These are phyloP conservation scores for Lytechinus variegatus DNA, from an alignment of 35 echinoderm and acorn worm genomes.

Conservation along the genomic window DNA sequence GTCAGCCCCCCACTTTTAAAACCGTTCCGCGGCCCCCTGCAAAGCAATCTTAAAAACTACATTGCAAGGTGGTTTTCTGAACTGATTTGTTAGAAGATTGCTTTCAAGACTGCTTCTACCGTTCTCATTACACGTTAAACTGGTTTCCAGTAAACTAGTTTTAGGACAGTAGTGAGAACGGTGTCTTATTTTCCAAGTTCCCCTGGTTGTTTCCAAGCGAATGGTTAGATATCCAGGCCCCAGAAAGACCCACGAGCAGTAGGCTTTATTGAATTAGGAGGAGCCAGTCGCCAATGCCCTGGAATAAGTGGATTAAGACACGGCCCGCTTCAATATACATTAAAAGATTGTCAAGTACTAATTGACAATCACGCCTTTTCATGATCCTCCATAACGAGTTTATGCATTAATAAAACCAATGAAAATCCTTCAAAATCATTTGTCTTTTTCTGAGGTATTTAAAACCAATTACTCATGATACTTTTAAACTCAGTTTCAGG, in stretches of 20 bases:
- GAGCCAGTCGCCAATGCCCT: background rate
- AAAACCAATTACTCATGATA: background rate
- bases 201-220: background rate
- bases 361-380: background rate
- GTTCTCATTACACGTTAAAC: no score
- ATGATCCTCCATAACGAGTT: conserved; percentile 10
- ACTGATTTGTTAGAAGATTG: no score
- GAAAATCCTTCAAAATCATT: background rate
- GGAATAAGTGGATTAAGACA: conserved; percentile 42
- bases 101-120: no score
- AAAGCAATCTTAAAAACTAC: no score
- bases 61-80: no score
- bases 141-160: no score
- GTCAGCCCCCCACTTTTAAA: no score
- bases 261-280: background rate
- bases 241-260: background rate
- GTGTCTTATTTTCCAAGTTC: background rate
- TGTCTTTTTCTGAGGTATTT: background rate
- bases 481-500: background rate
- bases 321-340: conserved; percentile 12
- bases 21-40: no score
- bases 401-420: background rate
- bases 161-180: no score
- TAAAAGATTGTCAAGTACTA: conserved; percentile 16
- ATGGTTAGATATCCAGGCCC: background rate